phyloP scores from a whole-genome alignment of 2,888 invertebrate species.

The Macaria liturata region DNA sequence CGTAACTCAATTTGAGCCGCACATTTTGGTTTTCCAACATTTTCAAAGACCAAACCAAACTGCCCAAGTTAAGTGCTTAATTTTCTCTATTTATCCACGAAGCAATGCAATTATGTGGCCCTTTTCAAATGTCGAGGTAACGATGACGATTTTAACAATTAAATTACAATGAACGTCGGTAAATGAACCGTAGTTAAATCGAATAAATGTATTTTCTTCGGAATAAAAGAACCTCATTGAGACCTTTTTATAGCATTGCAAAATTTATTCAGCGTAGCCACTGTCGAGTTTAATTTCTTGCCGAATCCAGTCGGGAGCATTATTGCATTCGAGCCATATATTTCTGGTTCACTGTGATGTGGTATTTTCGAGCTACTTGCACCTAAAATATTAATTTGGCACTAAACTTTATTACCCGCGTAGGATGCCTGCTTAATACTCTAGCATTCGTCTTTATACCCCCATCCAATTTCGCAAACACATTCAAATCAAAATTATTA shows the following conservation, averaged over 20 bases:
- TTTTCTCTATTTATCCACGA: conserved; percentile 32
- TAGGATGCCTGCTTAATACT: conserved; percentile 32
- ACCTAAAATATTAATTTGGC: conserved; percentile 44
- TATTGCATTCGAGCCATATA: conserved; percentile 36
- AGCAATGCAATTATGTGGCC: conserved; percentile 20
- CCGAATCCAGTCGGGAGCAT: conserved; percentile 37
- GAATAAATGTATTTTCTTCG: conserved; percentile 8
- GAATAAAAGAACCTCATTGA: conserved; percentile 10
- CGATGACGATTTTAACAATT: conserved; percentile 21
- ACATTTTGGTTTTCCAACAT: no score
- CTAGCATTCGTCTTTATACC: conserved; percentile 29
- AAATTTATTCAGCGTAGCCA: conserved; percentile 28
- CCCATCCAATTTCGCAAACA: conserved; percentile 29
- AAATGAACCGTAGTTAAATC: conserved; percentile 7
- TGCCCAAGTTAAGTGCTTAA: conserved; percentile 20
- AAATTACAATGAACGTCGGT: conserved; percentile 15
- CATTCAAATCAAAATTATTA: conserved; percentile 31
- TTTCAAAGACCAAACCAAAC: conserved; percentile 3
- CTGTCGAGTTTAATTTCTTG: conserved; percentile 38
- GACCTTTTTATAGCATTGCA: conserved; percentile 13
- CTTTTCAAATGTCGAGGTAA: conserved; percentile 17
- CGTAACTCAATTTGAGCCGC: no score
- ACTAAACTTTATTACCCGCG: conserved; percentile 37
- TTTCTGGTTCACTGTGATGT: conserved; percentile 25
- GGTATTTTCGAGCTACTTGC: conserved; percentile 33